Evolutionary conservation across 1,140 invertebrate species (phyloP).

Genomic region (Meloidogyne chitwoodi): DNA sequence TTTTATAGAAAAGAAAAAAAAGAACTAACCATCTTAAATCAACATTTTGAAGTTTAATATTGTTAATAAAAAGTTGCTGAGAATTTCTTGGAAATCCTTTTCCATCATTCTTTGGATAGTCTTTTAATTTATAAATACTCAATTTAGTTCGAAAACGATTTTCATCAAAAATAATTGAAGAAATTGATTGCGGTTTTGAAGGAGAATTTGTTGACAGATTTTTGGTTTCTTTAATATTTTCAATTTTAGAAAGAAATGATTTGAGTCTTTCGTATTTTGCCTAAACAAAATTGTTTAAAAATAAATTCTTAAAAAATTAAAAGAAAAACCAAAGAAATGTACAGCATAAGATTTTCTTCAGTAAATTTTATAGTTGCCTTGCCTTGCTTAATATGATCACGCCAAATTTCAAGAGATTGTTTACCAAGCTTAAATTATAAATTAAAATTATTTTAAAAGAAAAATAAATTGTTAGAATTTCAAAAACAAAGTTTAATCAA

Average conservation of each 20-base stretch:
- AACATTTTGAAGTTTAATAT: constrained; percentile 5
- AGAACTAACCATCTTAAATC: constrained; percentile 22
- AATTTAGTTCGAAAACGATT: background rate
- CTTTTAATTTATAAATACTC: background rate
- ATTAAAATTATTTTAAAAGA: background rate
- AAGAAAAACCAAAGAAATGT: constrained; percentile 5
- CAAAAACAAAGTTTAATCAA: no score
- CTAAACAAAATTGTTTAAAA: constrained; percentile 4
- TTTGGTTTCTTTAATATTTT: background rate
- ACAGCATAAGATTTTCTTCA: background rate
- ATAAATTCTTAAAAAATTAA: background rate
- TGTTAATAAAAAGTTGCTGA: constrained; percentile 4
- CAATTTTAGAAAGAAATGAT: constrained; percentile 4
- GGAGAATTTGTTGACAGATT: background rate
- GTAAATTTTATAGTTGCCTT: constrained; percentile 16
- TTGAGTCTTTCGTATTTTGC: constrained; percentile 11
- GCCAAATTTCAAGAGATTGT: background rate
- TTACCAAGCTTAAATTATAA: background rate
- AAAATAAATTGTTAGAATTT: background rate
- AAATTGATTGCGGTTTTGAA: background rate
- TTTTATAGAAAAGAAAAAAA: no score
- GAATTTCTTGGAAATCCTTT: constrained; percentile 3
- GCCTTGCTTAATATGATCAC: background rate
- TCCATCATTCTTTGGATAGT: background rate
- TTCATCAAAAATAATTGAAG: background rate